Percentiles rank a stretch among this genome's conserved stretches.
phyloP scores from a whole-genome alignment of 2,888 invertebrate genomes.

The Gastrophysa polygoni region DNA sequence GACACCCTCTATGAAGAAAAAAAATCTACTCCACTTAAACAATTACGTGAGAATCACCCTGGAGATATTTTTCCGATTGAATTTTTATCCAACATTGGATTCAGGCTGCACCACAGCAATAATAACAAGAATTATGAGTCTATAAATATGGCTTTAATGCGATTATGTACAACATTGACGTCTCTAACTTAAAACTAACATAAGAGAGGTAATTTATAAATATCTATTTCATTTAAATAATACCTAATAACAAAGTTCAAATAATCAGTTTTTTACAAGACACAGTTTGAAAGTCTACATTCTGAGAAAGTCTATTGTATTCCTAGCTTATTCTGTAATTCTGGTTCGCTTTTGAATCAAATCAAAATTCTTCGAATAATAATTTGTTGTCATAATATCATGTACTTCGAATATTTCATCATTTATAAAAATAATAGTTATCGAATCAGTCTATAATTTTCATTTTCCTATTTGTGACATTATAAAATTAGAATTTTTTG shows the following conservation, averaged over 20 bases:
- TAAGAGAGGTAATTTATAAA: slow-evolving; percentile 42
- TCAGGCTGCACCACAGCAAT: no score
- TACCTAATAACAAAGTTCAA: slow-evolving; percentile 29
- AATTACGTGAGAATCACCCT: no score
- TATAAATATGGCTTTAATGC: slow-evolving; percentile 56
- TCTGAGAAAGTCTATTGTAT: slow-evolving; percentile 1
- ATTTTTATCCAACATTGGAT: no score
- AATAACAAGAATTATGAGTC: slow-evolving; percentile 35
- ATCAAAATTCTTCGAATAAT: neutral
- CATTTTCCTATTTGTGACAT: no score
- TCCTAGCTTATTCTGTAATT: neutral
- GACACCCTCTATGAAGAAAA: no score
- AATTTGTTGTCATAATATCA: no score
- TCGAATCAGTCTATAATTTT: no score
- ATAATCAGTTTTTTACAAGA: slow-evolving; percentile 22
- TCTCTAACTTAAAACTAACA: slow-evolving; percentile 49
- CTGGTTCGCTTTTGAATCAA: neutral
- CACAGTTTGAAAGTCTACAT: slow-evolving; percentile 25
- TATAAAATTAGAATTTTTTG: no score
- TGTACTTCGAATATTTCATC: no score
- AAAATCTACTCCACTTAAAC: no score
- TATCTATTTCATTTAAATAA: slow-evolving; percentile 39
- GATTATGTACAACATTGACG: slow-evolving; percentile 56
- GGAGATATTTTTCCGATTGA: no score
- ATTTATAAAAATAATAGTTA: no score